Evolutionary conservation across 2,113 vertebrate genomes (phyloP).

Genomic region (Dolichallabes microphthalmus): DNA sequence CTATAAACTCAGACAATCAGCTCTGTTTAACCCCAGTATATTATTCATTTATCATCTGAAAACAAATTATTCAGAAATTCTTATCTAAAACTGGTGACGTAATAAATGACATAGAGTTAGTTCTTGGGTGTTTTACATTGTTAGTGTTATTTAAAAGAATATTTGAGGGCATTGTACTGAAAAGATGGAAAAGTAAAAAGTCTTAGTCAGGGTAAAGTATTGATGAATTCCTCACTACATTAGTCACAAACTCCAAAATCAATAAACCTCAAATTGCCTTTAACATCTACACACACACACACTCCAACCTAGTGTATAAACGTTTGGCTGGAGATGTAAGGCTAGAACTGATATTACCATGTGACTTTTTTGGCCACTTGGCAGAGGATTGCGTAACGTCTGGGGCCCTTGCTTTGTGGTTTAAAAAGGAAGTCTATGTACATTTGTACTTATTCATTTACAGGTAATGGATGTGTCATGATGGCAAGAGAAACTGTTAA

Average conservation of each 20-base stretch:
- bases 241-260: constrained; percentile 26
- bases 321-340: constrained; percentile 37
- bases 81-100: too few species aligned
- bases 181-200: neutral
- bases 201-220: neutral
- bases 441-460: constrained; percentile 37
- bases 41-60: neutral
- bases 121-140: neutral
- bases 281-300: neutral
- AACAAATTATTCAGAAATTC: neutral
- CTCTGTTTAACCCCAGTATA: neutral
- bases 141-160: neutral
- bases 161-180: neutral
- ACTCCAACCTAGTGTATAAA: neutral
- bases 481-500: constrained; percentile 53
- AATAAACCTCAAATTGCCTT: constrained; percentile 18
- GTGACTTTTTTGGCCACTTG: constrained; percentile 43
- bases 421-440: constrained; percentile 14
- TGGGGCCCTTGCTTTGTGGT: constrained; percentile 58
- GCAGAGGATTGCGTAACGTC: constrained; percentile 68
- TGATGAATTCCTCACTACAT: constrained; percentile 4
- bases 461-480: constrained; percentile 60
- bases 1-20: neutral
- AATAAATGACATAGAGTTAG: neutral
- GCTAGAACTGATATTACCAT: constrained; percentile 45